Base-by-base conservation (phyloP, 2,797 vertebrate genomes). In the Cygnus olor region DNA sequence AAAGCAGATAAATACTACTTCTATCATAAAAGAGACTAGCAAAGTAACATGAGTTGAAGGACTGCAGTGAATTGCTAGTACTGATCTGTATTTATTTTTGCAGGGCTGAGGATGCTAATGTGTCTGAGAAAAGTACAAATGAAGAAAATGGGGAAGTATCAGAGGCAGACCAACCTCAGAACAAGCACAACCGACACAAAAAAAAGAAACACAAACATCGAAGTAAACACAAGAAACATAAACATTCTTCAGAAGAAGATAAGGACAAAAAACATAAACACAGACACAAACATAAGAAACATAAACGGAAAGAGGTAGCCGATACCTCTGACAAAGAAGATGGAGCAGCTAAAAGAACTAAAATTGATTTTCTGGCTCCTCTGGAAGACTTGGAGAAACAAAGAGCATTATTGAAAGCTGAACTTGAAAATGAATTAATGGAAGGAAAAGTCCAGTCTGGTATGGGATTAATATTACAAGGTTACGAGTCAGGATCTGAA, bases 121-220 rank as follows among this genome's bases (percentile, higher is more conserved):
- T 96, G 87, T 98, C 99, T 0, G 98, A 99, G 95, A 98, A 97
- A 91, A 99, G 99, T 91, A 97, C 98, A 61, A 99, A 99, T 96
- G 99, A 99, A 95, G 99, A 99, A 98, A 99, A 99, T 82, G 99
- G 99, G 40, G 99, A 99, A 19, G 94, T 99, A 42, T 99, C 99
- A 30, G 99, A 99, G 94, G 98, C 98, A 83, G 98, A 98, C 3
- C 98, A 98, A 65, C 98, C 98, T 88, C 98, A 98, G 89, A 97
- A 94, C 95, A 98, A 98, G 92, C 98, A 98, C 91, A 98, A 97
- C 96, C 99, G 99, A 97, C 99, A 99, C 97, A 99, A 99, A 98
- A 99, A 99, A 97, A 99, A 99, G 98, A 99, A 99, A 98, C 99
- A 99, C 96, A 99, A 99, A 98, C 99, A 99, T 94, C 98, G 99